These are phyloP conservation scores for Nannospalax galili DNA, from an alignment of 2,113 vertebrate genomes.

Conservation along the genomic window DNA sequence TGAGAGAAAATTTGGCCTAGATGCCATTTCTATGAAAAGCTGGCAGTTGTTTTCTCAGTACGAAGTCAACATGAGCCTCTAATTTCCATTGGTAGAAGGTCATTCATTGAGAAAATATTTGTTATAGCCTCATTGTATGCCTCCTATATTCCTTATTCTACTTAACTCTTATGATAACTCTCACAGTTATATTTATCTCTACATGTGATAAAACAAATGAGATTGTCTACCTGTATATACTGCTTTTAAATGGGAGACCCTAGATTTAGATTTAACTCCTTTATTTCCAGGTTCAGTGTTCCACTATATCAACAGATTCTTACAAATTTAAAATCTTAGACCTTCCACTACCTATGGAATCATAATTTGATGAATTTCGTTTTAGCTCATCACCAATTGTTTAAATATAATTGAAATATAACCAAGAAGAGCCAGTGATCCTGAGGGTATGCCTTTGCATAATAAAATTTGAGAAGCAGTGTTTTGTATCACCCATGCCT, in stretches of 20 bases:
- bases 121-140: not conserved
- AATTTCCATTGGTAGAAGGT: not conserved
- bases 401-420: conserved; percentile 32
- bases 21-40: not conserved
- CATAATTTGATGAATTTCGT: not conserved
- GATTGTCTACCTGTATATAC: not conserved
- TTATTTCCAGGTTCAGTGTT: not conserved
- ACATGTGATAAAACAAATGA: not conserved
- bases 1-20: conserved; percentile 54
- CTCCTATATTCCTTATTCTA: conserved; percentile 8
- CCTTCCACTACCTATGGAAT: not conserved
- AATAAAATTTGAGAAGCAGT: not conserved
- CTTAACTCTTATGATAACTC: not conserved
- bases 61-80: not conserved
- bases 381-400: conserved; percentile 32
- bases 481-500: not conserved
- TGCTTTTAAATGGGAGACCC: not conserved
- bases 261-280: not conserved
- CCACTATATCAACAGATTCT: not conserved
- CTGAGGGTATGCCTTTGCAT: not conserved
- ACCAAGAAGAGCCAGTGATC: not conserved
- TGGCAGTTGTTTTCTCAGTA: conserved; percentile 1
- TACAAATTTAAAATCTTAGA: not conserved
- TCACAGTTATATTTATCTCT: not conserved
- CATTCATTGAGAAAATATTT: conserved; percentile 22